Conservation (phyloP, 2,113 vertebrate genomes). For the Stigmatopora argus region DNA sequence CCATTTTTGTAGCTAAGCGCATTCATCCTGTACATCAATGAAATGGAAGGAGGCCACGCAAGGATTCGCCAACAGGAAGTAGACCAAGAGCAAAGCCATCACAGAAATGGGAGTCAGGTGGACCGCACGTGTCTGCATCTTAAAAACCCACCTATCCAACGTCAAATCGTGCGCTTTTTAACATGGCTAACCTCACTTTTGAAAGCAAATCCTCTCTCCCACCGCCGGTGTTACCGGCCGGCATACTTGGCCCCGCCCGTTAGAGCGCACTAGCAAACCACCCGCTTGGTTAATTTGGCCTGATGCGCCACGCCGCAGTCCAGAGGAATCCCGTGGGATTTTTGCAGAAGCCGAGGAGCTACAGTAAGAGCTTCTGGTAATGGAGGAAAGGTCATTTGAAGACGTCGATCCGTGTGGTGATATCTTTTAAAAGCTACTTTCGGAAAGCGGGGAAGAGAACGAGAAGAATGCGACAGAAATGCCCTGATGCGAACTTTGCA, state of each 20-base stretch:
- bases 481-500: background rate
- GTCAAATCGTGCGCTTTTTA: conserved; percentile 22
- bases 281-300: conserved; percentile 40
- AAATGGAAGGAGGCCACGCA: conserved; percentile 1
- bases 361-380: conserved; percentile 7
- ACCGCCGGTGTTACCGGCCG: conserved; percentile 4
- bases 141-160: conserved; percentile 42
- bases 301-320: background rate
- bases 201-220: conserved; percentile 37
- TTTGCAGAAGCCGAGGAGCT: background rate
- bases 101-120: background rate
- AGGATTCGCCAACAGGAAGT: conserved; percentile 6
- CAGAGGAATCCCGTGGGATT: background rate
- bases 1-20: no score
- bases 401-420: background rate
- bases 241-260: conserved; percentile 3
- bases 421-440: background rate
- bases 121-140: conserved; percentile 38
- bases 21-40: no score
- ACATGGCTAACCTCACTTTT: conserved; percentile 8
- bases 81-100: background rate
- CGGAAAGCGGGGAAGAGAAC: background rate
- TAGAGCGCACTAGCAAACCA: conserved; percentile 37
- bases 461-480: background rate
- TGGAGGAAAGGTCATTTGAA: background rate